Percentiles rank a stretch among this genome's conserved stretches.
Conservation (phyloP, 2,888 invertebrate species). For the Odontothrips loti region DNA sequence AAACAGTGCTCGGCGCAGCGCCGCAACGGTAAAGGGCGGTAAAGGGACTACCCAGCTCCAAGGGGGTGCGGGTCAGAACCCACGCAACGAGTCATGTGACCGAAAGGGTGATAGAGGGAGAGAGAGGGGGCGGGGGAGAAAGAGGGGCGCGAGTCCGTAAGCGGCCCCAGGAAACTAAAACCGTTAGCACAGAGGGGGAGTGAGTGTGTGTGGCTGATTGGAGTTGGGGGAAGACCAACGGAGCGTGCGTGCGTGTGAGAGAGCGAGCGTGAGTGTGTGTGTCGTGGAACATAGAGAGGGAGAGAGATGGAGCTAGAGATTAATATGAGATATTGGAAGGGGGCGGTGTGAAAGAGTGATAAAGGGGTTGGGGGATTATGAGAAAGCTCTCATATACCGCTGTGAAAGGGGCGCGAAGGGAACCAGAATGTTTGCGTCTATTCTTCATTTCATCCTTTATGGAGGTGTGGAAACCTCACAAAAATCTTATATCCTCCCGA, state of each 20-base stretch:
- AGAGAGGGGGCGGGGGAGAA: not conserved
- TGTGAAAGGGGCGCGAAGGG: not conserved
- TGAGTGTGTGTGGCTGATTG: not conserved
- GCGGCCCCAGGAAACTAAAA: conserved; percentile 38
- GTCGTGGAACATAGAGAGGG: not conserved
- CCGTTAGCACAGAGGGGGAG: not conserved
- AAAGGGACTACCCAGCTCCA: too few relatives aligned
- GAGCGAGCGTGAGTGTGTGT: too few relatives aligned
- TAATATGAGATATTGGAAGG: conserved; percentile 3
- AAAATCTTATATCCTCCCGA: too few relatives aligned
- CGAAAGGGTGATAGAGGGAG: too few relatives aligned
- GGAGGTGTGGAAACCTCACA: too few relatives aligned
- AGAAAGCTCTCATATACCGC: not conserved
- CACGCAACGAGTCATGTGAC: too few relatives aligned
- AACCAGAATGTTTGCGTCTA: too few relatives aligned
- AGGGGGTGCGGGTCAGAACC: too few relatives aligned
- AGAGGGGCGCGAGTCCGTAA: conserved; percentile 38
- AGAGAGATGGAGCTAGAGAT: conserved; percentile 35
- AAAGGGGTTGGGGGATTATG: conserved; percentile 31
- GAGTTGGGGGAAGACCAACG: not conserved
- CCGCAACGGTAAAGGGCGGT: too few relatives aligned
- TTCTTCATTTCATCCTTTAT: conserved; percentile 27
- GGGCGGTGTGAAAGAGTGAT: conserved; percentile 33
- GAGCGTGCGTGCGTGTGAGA: not conserved
- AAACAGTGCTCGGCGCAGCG: too few relatives aligned